These are phyloP conservation scores for Anoncus sp. DNA, from an alignment of 2,888 invertebrate species.

Conservation along the genomic window DNA sequence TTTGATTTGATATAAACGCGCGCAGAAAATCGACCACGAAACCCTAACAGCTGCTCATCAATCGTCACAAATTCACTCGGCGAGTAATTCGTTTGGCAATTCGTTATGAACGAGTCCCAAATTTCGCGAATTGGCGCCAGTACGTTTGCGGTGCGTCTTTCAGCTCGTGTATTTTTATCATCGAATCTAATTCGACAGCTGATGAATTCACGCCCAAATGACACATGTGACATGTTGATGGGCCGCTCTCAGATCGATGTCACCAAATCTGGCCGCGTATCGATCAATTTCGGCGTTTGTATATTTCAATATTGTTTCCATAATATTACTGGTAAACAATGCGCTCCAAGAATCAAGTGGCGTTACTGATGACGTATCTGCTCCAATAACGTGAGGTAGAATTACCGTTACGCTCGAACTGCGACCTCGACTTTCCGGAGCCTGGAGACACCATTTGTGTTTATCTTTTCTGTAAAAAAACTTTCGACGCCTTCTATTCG, in stretches of 20 bases:
- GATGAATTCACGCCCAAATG: constrained; percentile 8
- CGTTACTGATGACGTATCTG: not conserved
- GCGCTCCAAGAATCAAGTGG: constrained; percentile 24
- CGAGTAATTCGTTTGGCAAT: constrained; percentile 21
- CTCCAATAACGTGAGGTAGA: constrained; percentile 17
- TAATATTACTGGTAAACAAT: constrained; percentile 5
- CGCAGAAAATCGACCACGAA: constrained; percentile 28
- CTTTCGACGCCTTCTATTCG: constrained; percentile 17
- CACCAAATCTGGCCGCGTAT: not conserved
- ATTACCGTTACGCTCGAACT: constrained; percentile 16
- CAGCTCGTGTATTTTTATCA: constrained; percentile 33
- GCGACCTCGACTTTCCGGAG: constrained; percentile 31
- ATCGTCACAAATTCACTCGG: constrained; percentile 24
- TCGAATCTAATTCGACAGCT: constrained; percentile 24
- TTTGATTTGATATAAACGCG: constrained; percentile 33
- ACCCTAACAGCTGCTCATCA: constrained; percentile 33
- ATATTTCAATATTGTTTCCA: constrained; percentile 22
- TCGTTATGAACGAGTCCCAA: constrained; percentile 30
- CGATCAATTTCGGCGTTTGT: constrained; percentile 32
- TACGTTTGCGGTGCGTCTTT: constrained; percentile 18
- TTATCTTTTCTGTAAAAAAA: constrained; percentile 27
- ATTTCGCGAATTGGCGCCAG: constrained; percentile 21
- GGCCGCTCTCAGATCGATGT: constrained; percentile 10
- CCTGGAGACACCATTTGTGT: constrained; percentile 22
- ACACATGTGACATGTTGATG: not conserved